Conservation (phyloP, 2,113 vertebrate genomes). For the Eidolon helvum region DNA sequence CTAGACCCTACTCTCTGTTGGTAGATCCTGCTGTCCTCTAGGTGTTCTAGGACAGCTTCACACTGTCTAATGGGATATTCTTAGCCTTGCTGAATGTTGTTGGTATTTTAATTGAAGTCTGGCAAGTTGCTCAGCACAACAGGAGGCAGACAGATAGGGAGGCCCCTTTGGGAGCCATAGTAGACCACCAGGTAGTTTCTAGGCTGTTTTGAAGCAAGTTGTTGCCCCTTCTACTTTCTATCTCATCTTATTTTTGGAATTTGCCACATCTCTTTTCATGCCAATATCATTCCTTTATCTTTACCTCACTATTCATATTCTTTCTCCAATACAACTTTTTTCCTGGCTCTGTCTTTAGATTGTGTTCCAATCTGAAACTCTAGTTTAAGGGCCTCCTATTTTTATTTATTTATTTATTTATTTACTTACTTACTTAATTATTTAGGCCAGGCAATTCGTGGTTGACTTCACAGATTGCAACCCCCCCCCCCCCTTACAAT, state of each 20-base stretch:
- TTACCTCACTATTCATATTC: not conserved
- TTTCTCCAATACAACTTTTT: not conserved
- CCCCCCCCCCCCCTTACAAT: too few relatives aligned
- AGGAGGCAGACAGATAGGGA: not conserved
- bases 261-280: not conserved
- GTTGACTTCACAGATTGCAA: too few relatives aligned
- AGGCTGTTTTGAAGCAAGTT: not conserved
- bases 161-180: not conserved
- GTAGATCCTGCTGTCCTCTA: conserved; percentile 55
- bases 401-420: too few relatives aligned
- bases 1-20: not conserved
- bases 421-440: too few relatives aligned
- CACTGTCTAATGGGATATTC: conserved; percentile 67
- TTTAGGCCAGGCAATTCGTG: too few relatives aligned
- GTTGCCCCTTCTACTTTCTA: not conserved
- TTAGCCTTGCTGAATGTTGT: conserved; percentile 65
- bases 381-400: not conserved
- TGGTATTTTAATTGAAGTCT: conserved; percentile 75
- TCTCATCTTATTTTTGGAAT: conserved; percentile 18
- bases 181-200: not conserved
- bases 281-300: not conserved
- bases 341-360: not conserved
- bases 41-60: conserved; percentile 40
- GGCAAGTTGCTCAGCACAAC: conserved; percentile 45
- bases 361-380: not conserved